phyloP scores from a whole-genome alignment of 2,797 vertebrate species.

The Chelmon rostratus region DNA sequence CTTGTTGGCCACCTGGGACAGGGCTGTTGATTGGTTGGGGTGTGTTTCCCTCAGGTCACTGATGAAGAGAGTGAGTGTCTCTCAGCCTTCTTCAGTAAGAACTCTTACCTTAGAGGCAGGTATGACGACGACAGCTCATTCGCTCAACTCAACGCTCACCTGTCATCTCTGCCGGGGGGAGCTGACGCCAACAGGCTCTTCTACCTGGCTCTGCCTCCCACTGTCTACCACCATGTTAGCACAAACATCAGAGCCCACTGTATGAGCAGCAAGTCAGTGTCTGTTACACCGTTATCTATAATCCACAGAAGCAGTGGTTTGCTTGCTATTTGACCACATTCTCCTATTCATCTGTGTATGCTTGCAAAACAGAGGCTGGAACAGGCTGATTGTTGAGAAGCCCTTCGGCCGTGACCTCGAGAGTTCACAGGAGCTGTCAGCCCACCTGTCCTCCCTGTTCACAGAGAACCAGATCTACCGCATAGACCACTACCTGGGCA shows the following conservation, averaged over 20 bases:
- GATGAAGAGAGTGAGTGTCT: conserved; percentile 83
- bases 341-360: conserved; percentile 28
- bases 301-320: background rate
- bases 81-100: conserved; percentile 86
- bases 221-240: conserved; percentile 90
- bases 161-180: conserved; percentile 86
- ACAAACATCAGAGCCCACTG: conserved; percentile 88
- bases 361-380: conserved; percentile 88
- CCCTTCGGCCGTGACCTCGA: conserved; percentile 92
- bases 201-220: conserved; percentile 93
- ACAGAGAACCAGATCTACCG: conserved; percentile 93
- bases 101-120: conserved; percentile 87
- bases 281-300: conserved; percentile 44
- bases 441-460: conserved; percentile 90
- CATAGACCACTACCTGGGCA: conserved; percentile 97
- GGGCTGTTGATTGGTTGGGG: background rate
- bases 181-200: conserved; percentile 88
- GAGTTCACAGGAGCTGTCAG: conserved; percentile 90
- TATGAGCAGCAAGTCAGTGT: conserved; percentile 86
- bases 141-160: conserved; percentile 80
- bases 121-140: conserved; percentile 86
- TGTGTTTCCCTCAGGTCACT: conserved; percentile 75
- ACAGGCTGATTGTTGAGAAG: conserved; percentile 93
- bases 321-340: background rate
- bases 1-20: background rate